A percentile compares a stretch with the other conserved stretches of the same genome.
Conservation (phyloP, 1,140 invertebrate genomes). For the Cotesia typhae region DNA sequence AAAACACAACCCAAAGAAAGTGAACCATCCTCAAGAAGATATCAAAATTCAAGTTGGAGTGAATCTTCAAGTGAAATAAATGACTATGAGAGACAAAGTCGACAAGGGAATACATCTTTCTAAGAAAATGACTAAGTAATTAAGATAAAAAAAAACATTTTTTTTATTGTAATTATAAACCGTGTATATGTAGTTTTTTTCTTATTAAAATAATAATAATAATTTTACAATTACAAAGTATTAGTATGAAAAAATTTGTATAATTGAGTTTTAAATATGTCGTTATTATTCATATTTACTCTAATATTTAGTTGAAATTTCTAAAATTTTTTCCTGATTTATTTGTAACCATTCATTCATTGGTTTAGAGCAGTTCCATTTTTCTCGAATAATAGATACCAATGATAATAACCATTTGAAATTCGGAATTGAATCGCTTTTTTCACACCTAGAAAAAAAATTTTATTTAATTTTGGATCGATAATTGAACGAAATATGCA, state of each 20-base stretch:
- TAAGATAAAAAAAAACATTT: no score
- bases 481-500: not conserved
- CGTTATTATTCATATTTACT: conserved; percentile 1
- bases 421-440: conserved; percentile 39
- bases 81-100: no score
- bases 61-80: no score
- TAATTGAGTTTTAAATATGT: not conserved
- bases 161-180: no score
- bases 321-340: conserved; percentile 19
- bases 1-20: not conserved
- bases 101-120: no score
- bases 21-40: no score
- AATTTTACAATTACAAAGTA: no score
- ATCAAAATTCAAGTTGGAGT: no score
- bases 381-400: conserved; percentile 52
- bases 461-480: not conserved
- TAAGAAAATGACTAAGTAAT: no score
- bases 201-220: no score
- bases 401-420: conserved; percentile 55
- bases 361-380: conserved; percentile 48
- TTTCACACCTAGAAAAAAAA: conserved; percentile 20
- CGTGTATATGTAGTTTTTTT: no score
- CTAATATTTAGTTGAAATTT: not conserved
- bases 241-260: no score
- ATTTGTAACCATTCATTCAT: conserved; percentile 57